Conservation (phyloP, 2,113 vertebrate genomes). For the Arizona elegans region DNA sequence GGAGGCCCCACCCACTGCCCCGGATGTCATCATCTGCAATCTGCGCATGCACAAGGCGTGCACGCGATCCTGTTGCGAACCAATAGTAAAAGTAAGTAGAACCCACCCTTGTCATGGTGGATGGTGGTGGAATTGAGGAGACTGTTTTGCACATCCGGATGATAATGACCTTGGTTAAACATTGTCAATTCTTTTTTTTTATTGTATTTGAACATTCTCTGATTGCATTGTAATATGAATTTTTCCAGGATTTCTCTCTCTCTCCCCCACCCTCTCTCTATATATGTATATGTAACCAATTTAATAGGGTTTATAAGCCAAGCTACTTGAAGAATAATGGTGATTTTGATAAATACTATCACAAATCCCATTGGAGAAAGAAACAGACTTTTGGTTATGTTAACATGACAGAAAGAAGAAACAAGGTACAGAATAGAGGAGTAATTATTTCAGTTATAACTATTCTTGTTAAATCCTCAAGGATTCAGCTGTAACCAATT, state of each 20-base stretch:
- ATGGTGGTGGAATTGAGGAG: neutral
- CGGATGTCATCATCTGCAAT: too few relatives aligned
- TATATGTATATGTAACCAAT: neutral
- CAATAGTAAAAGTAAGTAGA: too few relatives aligned
- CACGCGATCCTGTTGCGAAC: too few relatives aligned
- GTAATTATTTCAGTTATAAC: slow-evolving; percentile 5
- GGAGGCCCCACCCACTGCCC: too few relatives aligned
- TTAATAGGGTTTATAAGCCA: neutral
- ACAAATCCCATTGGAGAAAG: slow-evolving; percentile 11
- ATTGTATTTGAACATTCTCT: neutral
- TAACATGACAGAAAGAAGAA: neutral
- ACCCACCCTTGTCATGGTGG: neutral
- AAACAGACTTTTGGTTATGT: neutral
- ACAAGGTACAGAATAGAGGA: neutral
- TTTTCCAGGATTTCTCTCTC: neutral
- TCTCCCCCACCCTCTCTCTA: too few relatives aligned
- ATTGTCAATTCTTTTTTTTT: neutral
- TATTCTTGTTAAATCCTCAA: slow-evolving; percentile 10
- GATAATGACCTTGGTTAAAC: neutral
- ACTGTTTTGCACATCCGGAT: neutral
- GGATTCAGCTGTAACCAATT: neutral
- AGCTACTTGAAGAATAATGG: neutral
- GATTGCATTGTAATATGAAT: slow-evolving; percentile 7
- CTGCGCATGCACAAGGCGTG: too few relatives aligned
- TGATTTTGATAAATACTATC: neutral